Percentiles rank a stretch among this genome's conserved stretches.
These are phyloP conservation scores for Hipparchia semele DNA, from an alignment of 2,888 invertebrate species.

Conservation along the genomic window DNA sequence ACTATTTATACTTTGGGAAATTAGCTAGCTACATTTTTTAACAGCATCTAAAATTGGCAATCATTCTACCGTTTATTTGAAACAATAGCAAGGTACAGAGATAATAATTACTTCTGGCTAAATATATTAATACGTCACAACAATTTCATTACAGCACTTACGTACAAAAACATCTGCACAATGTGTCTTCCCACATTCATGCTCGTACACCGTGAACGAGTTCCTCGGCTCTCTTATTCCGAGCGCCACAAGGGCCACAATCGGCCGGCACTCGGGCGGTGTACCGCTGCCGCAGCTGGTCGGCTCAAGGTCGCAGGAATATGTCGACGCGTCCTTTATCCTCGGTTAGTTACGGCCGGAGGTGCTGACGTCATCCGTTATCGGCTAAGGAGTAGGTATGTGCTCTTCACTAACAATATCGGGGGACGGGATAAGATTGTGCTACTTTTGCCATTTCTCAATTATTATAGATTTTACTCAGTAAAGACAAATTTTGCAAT, in stretches of 20 bases:
- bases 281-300: background rate
- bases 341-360: background rate
- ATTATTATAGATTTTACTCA: too few relatives aligned
- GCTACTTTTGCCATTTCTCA: background rate
- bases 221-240: background rate
- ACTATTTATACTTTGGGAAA: too few relatives aligned
- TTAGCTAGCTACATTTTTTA: too few relatives aligned
- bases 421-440: background rate
- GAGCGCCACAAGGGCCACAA: background rate
- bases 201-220: background rate
- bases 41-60: too few relatives aligned
- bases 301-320: constrained; percentile 7
- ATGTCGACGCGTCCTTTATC: background rate
- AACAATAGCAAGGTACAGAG: too few relatives aligned
- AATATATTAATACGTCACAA: constrained; percentile 1
- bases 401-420: background rate
- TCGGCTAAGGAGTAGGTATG: background rate
- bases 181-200: constrained; percentile 6
- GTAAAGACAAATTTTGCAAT: too few relatives aligned
- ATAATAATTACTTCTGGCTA: too few relatives aligned
- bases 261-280: background rate
- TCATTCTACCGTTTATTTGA: too few relatives aligned
- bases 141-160: constrained; percentile 15
- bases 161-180: constrained; percentile 9
- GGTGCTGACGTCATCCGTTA: background rate